Conservation (phyloP, 1,140 invertebrate genomes). For the Glossosoma conforme region DNA sequence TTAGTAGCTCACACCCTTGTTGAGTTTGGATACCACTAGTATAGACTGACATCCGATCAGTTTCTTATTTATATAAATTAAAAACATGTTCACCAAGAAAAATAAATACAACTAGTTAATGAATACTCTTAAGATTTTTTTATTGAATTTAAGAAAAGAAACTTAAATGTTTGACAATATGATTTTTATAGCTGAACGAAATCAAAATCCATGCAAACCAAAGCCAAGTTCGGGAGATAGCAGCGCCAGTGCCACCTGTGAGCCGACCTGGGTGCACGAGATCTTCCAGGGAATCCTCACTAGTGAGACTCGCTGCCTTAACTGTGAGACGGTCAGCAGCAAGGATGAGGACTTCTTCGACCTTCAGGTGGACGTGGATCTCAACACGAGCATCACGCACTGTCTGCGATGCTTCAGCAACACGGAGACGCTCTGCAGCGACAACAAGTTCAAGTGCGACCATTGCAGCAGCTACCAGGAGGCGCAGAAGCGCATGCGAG, state of each 20-base stretch:
- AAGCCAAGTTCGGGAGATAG: slow-evolving; percentile 43
- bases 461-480: slow-evolving; percentile 99
- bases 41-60: no score
- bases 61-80: no score
- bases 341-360: slow-evolving; percentile 99
- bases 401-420: slow-evolving; percentile 97
- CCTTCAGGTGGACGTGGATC: slow-evolving; percentile 97
- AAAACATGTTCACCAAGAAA: no score
- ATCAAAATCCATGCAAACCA: slow-evolving; percentile 58
- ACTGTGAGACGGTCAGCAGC: slow-evolving; percentile 98
- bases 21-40: no score
- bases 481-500: slow-evolving; percentile 94
- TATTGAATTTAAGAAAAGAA: no score
- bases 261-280: slow-evolving; percentile 99
- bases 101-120: no score
- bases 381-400: slow-evolving; percentile 98
- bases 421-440: slow-evolving; percentile 97
- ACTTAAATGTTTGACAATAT: no score
- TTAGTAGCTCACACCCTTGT: no score
- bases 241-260: slow-evolving; percentile 59
- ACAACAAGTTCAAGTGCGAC: slow-evolving; percentile 99
- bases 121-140: no score
- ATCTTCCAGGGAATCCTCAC: slow-evolving; percentile 99
- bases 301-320: slow-evolving; percentile 97
- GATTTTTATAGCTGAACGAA: slow-evolving; percentile 73